Evolutionary conservation across 2,113 vertebrate species (phyloP).

Genomic region (Semicossyphus pulcher): DNA sequence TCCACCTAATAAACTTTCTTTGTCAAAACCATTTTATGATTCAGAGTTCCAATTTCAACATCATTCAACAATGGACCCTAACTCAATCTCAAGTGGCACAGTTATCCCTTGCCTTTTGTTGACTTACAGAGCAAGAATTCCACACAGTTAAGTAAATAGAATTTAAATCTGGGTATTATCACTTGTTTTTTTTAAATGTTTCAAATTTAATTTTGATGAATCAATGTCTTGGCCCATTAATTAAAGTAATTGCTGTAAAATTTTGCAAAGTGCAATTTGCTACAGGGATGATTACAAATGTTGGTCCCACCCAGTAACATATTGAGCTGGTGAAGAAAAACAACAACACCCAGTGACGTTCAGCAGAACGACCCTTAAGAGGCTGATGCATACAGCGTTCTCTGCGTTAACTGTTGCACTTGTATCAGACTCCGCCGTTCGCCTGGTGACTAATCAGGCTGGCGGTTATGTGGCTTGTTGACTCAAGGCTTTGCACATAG

Average conservation of each 20-base stretch:
- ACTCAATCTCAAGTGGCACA: background rate
- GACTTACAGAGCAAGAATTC: background rate
- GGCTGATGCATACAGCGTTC: conserved; percentile 32
- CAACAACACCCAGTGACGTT: conserved; percentile 47
- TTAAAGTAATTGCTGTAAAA: conserved; percentile 1
- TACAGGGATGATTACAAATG: conserved; percentile 34
- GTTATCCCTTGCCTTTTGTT: background rate
- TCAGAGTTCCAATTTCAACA: no score
- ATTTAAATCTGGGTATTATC: no score
- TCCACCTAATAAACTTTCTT: background rate
- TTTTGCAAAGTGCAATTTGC: conserved; percentile 12
- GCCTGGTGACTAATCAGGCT: conserved; percentile 73
- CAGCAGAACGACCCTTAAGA: conserved; percentile 14
- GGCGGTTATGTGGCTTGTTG: conserved; percentile 74
- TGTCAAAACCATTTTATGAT: background rate
- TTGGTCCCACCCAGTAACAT: conserved; percentile 42
- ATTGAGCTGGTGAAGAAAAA: conserved; percentile 42
- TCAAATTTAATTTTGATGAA: background rate
- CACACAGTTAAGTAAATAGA: background rate
- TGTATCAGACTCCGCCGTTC: conserved; percentile 44
- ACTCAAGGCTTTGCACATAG: conserved; percentile 75
- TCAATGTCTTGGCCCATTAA: background rate
- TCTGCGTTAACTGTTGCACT: conserved; percentile 46
- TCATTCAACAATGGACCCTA: background rate
- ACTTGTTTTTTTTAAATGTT: conserved; percentile 3